Conservation (phyloP, 2,797 vertebrate genomes). For the Telmatherina bonti region DNA sequence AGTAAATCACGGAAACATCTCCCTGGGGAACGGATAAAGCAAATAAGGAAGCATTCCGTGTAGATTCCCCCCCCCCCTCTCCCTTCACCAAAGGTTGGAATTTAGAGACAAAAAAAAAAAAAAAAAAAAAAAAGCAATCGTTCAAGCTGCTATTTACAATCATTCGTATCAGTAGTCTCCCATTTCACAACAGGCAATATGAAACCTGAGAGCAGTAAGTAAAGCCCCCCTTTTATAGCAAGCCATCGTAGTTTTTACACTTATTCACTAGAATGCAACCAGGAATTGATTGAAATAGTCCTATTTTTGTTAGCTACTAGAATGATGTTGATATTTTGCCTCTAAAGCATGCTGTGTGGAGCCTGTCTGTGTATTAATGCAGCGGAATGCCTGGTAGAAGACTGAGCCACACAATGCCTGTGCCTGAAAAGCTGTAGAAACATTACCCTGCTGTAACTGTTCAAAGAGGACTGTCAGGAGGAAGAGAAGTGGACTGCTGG, state of each 20-base stretch:
- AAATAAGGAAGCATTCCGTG: constrained; percentile 74
- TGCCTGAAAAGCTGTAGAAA: constrained; percentile 84
- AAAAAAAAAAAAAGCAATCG: constrained; percentile 83
- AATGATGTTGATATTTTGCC: constrained; percentile 83
- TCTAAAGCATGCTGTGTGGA: constrained; percentile 85
- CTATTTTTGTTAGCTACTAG: constrained; percentile 83
- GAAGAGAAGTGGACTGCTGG: constrained; percentile 69
- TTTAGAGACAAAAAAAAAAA: constrained; percentile 62
- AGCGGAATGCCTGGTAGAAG: constrained; percentile 83
- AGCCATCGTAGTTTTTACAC: constrained; percentile 75
- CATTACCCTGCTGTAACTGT: constrained; percentile 80
- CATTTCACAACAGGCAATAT: constrained; percentile 76
- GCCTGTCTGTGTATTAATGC: constrained; percentile 82
- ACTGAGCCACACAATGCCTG: constrained; percentile 84
- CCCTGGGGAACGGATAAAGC: constrained; percentile 77
- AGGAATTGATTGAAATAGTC: constrained; percentile 74
- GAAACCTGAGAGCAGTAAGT: constrained; percentile 70
- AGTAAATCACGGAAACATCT: constrained; percentile 75
- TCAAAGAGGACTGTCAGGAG: constrained; percentile 76
- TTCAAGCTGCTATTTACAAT: constrained; percentile 88
- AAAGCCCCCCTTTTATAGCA: constrained; percentile 72
- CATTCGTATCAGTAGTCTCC: constrained; percentile 67
- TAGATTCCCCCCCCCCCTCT: constrained; percentile 35
- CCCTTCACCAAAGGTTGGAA: constrained; percentile 80
- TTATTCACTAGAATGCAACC: constrained; percentile 76